Percentiles rank a stretch among this genome's conserved stretches.
Evolutionary conservation across 1,140 invertebrate genomes (phyloP).

Genomic region (Hetaerina americana): DNA sequence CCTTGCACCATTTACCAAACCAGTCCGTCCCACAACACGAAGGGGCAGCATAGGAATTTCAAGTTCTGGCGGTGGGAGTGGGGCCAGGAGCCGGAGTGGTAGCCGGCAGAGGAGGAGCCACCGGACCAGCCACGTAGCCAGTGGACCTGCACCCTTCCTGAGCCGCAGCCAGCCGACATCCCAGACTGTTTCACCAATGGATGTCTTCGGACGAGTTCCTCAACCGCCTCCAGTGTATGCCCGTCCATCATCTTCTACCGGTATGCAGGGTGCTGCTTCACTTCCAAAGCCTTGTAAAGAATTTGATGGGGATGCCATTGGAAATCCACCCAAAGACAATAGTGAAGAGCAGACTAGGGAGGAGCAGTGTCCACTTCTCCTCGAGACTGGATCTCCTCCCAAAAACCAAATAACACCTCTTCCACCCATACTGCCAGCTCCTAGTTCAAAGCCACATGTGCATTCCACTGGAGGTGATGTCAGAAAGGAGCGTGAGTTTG

Average conservation of each 20-base stretch:
- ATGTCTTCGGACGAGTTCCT: conserved; percentile 7
- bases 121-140: conserved; percentile 1
- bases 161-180: conserved; percentile 19
- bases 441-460: background rate
- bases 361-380: background rate
- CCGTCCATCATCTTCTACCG: background rate
- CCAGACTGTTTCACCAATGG: conserved; percentile 19
- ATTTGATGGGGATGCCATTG: background rate
- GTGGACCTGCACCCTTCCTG: conserved; percentile 9
- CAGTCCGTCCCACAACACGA: conserved; percentile 28
- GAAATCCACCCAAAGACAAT: background rate
- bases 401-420: background rate
- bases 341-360: background rate
- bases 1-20: conserved; percentile 53
- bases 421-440: background rate
- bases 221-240: background rate
- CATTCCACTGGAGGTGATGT: background rate
- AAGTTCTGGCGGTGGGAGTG: background rate
- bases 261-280: background rate
- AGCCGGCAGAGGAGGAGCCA: background rate
- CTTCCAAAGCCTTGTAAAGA: background rate
- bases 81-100: background rate
- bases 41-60: conserved; percentile 11
- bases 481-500: background rate
- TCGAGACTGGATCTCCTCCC: background rate